Evolutionary conservation across 53 echinoderm and acorn worm genomes (phyloP).

Genomic region (Paracentrotus lividus): DNA sequence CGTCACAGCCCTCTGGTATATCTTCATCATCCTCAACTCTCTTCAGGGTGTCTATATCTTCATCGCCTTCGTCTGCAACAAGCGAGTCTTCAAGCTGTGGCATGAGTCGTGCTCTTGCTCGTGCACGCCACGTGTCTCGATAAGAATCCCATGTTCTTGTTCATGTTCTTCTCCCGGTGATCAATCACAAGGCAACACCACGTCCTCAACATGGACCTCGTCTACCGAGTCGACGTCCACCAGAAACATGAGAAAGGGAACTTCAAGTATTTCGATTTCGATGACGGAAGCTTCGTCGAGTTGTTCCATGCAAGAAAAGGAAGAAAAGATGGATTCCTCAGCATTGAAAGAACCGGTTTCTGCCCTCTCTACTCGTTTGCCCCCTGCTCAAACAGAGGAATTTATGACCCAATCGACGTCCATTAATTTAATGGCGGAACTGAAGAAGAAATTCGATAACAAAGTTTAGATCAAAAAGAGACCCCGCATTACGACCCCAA

Average conservation of each 20-base stretch:
- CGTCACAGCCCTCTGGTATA: constrained; percentile 71
- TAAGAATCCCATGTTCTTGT: background rate
- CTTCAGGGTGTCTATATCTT: constrained; percentile 81
- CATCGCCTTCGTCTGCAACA: constrained; percentile 79
- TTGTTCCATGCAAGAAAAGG: background rate
- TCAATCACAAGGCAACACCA: background rate
- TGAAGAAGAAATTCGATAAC: background rate
- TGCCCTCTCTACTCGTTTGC: background rate
- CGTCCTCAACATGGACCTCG: background rate
- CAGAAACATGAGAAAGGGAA: background rate
- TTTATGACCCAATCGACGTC: background rate
- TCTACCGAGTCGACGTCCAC: background rate
- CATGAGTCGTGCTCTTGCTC: constrained; percentile 22
- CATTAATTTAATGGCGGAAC: background rate
- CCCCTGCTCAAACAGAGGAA: background rate
- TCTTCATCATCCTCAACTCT: constrained; percentile 82
- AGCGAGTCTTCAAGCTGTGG: constrained; percentile 83
- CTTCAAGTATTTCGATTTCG: background rate
- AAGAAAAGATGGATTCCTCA: background rate
- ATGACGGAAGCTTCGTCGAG: constrained; percentile 25
- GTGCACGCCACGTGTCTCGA: constrained; percentile 3
- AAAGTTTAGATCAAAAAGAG: background rate
- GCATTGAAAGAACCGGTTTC: background rate
- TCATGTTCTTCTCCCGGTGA: background rate
- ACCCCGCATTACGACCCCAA: no score